Base-by-base conservation (phyloP, 2,888 invertebrate species). In the Deilephila porcellus region DNA sequence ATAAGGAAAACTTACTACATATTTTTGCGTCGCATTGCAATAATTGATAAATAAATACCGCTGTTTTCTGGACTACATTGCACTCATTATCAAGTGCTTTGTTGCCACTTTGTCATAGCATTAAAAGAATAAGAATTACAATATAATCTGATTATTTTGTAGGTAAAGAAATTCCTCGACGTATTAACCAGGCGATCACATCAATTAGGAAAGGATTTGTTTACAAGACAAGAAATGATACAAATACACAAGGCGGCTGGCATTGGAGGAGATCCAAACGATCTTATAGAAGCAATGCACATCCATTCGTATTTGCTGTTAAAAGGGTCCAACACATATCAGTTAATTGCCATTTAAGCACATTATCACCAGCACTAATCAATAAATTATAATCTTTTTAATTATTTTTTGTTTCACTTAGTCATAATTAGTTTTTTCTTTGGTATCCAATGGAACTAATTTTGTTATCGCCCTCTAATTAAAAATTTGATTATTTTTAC, bases 281-380 rank as follows among this genome's bases (percentile, higher is more conserved):
- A 96, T 77, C 95, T 98, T 70, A 95, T 99, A 72, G 96, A 97
- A 79, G 96, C 97, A 56, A 95, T 99, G 80, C 99, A 99, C 88
- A 95, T 96, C 81, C 97, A 98, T 88, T 98, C 98, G 14, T 97
- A 97, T 91, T 93, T 99, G 78, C 93, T 99, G 78, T 97, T 98
- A 84, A 98, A 97, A 90, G 97, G 97, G 0, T 95, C 96, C 20
- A 96, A 96, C 84, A 93, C 96, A 71, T 98, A 97, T 84, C 96
- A 97, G 91, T 83, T 95, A 64, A 87, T 94, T 78, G 87, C 90
- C 59, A 80, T 92, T 75, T 93, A 87, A 87, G 67, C 70, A 72
- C 19, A 19, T 62, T 71, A 72, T 74, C 73, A 45, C 5, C 11
- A 3, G 14, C 0, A 25, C 25, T 25, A 2, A 20, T 37, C 64